A percentile compares a stretch with the other conserved stretches of the same genome.
Conservation (phyloP, 2,888 invertebrate genomes). For the Stenchaetothrips biformis region DNA sequence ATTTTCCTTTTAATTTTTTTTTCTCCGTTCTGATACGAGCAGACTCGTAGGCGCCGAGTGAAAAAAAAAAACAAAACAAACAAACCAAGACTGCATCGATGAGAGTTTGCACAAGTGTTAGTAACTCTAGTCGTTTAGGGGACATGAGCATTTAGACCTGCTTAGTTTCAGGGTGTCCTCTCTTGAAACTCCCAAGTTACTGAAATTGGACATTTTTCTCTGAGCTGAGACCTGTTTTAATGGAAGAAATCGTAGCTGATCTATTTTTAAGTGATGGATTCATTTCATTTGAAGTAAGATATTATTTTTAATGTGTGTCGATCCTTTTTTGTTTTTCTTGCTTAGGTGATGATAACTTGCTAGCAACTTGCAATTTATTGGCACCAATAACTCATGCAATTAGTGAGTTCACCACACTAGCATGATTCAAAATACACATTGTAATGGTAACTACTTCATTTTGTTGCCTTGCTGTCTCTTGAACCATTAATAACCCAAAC, state of each 20-base stretch:
- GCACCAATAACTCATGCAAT: slow-evolving; percentile 8
- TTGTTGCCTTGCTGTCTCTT: slow-evolving; percentile 21
- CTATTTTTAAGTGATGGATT: slow-evolving; percentile 25
- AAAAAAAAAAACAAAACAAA: background rate
- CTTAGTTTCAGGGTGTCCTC: slow-evolving; percentile 3
- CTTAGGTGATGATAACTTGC: background rate
- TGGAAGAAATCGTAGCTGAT: slow-evolving; percentile 21
- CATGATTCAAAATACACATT: slow-evolving; percentile 9
- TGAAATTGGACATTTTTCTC: slow-evolving; percentile 17
- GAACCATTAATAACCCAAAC: background rate
- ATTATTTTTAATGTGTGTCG: slow-evolving; percentile 17
- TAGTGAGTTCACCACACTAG: slow-evolving; percentile 10
- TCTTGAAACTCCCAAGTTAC: slow-evolving; percentile 20
- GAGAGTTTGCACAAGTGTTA: slow-evolving; percentile 24
- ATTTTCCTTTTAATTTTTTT: background rate
- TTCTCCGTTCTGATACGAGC: slow-evolving; percentile 5
- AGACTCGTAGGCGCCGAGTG: slow-evolving; percentile 17
- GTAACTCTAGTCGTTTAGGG: slow-evolving; percentile 14
- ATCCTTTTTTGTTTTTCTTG: slow-evolving; percentile 8
- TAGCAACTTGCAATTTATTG: slow-evolving; percentile 18
- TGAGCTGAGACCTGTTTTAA: slow-evolving; percentile 19
- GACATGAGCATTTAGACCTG: slow-evolving; percentile 3
- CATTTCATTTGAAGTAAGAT: slow-evolving; percentile 24
- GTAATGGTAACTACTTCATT: slow-evolving; percentile 15
- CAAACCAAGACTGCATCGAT: slow-evolving; percentile 17